Conservation (phyloP, 2,888 invertebrate species). For the Lydus trimaculatus region DNA sequence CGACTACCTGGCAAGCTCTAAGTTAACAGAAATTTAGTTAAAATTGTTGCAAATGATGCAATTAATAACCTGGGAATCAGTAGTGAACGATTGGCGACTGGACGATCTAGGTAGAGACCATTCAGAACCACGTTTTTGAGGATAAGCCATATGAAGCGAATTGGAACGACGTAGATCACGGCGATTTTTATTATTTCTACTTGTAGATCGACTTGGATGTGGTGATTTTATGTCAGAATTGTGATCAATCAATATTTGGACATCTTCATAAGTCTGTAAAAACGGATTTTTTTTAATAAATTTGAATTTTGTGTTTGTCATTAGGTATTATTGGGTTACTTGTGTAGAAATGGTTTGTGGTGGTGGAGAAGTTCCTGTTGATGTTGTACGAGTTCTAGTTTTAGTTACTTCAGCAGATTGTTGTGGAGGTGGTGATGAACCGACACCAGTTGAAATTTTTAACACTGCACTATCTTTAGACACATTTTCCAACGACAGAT, state of each 20-base stretch:
- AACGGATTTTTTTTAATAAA: slow-evolving; percentile 1
- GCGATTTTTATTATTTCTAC: slow-evolving; percentile 42
- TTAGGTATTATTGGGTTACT: slow-evolving; percentile 51
- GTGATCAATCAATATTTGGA: slow-evolving; percentile 37
- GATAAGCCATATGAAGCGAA: slow-evolving; percentile 49
- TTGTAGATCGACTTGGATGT: slow-evolving; percentile 40
- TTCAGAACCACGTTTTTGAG: slow-evolving; percentile 46
- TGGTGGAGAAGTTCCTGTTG: slow-evolving; percentile 84
- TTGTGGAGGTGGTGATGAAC: slow-evolving; percentile 63
- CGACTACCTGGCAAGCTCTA: slow-evolving; percentile 65
- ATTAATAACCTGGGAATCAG: slow-evolving; percentile 66
- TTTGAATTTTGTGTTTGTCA: not conserved
- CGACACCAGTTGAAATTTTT: slow-evolving; percentile 67
- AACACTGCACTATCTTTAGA: slow-evolving; percentile 35
- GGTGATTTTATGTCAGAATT: slow-evolving; percentile 40
- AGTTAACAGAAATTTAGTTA: slow-evolving; percentile 31
- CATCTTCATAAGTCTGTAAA: slow-evolving; percentile 66
- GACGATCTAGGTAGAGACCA: slow-evolving; percentile 67
- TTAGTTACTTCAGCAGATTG: not conserved
- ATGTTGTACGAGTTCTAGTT: slow-evolving; percentile 54
- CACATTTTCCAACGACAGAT: slow-evolving; percentile 38
- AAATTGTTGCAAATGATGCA: not conserved
- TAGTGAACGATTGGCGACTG: slow-evolving; percentile 71
- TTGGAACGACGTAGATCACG: slow-evolving; percentile 53
- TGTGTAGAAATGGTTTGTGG: slow-evolving; percentile 89